Base-by-base conservation (phyloP, 2,797 vertebrate genomes). In the Salmo trutta region DNA sequence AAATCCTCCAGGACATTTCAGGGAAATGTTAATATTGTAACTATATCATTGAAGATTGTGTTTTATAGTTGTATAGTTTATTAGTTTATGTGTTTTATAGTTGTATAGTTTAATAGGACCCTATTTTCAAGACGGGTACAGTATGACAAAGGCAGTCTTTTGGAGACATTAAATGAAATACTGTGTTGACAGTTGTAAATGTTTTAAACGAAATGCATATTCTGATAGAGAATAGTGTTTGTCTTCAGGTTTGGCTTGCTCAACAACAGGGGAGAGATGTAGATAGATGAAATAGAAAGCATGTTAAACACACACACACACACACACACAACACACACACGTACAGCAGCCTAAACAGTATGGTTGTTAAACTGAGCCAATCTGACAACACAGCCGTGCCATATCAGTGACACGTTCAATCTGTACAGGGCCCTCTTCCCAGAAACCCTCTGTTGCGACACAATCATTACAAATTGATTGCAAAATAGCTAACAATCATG, bases 381-480 rank as follows among this genome's bases (percentile, higher is more conserved):
- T 89, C 82, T 91, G 88, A 89, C 90, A 89, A 91, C 83, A 74
- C 82, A 85, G 82, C 73, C 77, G 77, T 78, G 84, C 81, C 84
- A 83, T 93, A 91, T 93, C 92, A 93, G 85, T 91, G 91, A 92
- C 93, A 93, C 91, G 84, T 88, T 92, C 87, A 88, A 87, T 92
- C 89, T 90, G 90, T 91, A 89, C 88, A 90, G 91, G 85, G 3
- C 87, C 87, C 93, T 93, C 96, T 95, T 96, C 94, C 94, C 94
- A 91, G 94, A 95, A 96, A 95, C 95, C 94, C 91, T 95, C 94
- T 96, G 95, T 97, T 96, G 95, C 94, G 96, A 97, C 96, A 97
- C 97, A 98, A 96, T 99, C 97, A 98, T 98, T 99, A 99, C 98
- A 99, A 99, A 99, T 99, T 97, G 97, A 99, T 99, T 98, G 98